phyloP scores from a whole-genome alignment of 2,888 invertebrate species.

The Beris morrisii region DNA sequence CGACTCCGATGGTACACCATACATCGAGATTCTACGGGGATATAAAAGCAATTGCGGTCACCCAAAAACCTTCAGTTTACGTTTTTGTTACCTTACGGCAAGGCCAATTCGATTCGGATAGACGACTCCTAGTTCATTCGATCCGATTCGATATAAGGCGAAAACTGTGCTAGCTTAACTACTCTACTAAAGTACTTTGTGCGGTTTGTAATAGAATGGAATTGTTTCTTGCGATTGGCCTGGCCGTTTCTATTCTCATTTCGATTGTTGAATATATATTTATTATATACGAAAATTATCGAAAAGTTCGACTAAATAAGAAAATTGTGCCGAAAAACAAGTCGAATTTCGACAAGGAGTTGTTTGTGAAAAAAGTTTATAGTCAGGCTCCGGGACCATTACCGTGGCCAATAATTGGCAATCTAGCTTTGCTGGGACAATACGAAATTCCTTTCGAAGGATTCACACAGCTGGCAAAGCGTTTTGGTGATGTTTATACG shows the following conservation, averaged over 20 bases:
- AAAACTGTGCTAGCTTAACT: background rate
- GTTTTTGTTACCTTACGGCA: constrained; percentile 31
- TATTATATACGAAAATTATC: constrained; percentile 44
- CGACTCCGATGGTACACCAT: constrained; percentile 13
- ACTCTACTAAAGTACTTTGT: constrained; percentile 2
- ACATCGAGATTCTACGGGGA: constrained; percentile 22
- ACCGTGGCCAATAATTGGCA: constrained; percentile 71
- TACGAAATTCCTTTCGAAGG: constrained; percentile 70
- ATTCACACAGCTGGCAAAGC: constrained; percentile 67
- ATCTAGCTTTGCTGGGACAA: constrained; percentile 67
- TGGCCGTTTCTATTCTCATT: constrained; percentile 39
- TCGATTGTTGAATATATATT: constrained; percentile 42
- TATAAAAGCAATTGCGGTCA: constrained; percentile 35
- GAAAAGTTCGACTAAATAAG: constrained; percentile 43
- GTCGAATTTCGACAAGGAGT: constrained; percentile 14
- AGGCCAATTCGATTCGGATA: constrained; percentile 14
- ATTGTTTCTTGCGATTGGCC: constrained; percentile 37
- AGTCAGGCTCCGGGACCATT: constrained; percentile 66
- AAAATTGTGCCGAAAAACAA: background rate
- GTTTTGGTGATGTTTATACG: constrained; percentile 73
- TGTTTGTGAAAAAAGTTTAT: constrained; percentile 36
- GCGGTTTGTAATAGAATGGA: constrained; percentile 36
- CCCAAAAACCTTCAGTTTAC: constrained; percentile 34
- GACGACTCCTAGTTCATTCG: constrained; percentile 8
- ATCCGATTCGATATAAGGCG: background rate